Conservation (phyloP, 2,113 vertebrate genomes). For the Malurus melanocephalus region DNA sequence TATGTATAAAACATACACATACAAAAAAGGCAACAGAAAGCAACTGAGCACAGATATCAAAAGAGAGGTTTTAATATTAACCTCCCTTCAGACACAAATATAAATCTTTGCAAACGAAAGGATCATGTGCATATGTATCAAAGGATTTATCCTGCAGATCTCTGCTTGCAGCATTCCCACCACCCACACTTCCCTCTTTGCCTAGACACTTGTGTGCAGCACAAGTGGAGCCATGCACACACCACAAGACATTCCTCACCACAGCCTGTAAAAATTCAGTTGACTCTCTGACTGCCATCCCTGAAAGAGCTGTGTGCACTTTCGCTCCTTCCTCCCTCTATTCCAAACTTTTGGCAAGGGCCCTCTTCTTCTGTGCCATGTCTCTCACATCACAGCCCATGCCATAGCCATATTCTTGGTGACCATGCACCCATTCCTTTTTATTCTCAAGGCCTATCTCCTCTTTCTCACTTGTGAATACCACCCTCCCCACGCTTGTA, state of each 20-base stretch:
- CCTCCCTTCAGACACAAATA: neutral
- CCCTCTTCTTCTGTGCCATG: neutral
- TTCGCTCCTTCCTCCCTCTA: neutral
- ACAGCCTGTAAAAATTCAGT: neutral
- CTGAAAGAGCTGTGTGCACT: fast-evolving
- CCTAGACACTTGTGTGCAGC: neutral
- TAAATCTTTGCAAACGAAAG: neutral
- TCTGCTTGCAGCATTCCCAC: neutral
- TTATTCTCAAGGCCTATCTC: neutral
- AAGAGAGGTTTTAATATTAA: neutral
- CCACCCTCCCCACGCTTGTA: neutral
- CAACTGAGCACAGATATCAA: neutral
- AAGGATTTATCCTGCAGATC: neutral
- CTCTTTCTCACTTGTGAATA: neutral
- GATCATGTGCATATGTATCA: fast-evolving
- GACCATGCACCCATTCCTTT: neutral
- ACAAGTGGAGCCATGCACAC: neutral
- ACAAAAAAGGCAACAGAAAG: neutral
- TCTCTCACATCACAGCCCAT: neutral
- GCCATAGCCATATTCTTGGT: neutral
- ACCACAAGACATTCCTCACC: neutral
- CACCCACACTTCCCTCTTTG: neutral
- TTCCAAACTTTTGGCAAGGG: neutral
- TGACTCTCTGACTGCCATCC: neutral
- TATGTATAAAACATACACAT: neutral